phyloP scores from a whole-genome alignment of 2,113 vertebrate species.

The Chauna torquata region DNA sequence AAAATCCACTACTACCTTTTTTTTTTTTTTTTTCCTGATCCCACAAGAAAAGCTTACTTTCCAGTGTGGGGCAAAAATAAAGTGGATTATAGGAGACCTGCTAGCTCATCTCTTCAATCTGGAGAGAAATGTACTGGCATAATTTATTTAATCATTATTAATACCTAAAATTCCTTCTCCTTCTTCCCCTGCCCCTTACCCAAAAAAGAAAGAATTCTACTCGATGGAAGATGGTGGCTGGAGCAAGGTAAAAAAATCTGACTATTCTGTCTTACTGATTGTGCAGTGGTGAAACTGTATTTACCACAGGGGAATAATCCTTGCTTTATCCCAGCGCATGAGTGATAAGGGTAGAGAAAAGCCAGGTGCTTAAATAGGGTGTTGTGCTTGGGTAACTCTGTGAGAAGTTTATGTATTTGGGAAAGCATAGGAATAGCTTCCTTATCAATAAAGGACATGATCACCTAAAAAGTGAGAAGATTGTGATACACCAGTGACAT shows the following conservation, averaged over 20 bases:
- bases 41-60: background rate
- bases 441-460: background rate
- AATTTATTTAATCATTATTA: background rate
- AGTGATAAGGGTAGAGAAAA: background rate
- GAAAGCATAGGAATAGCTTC: background rate
- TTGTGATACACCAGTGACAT: background rate
- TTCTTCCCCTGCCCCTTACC: background rate
- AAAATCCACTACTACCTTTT: background rate
- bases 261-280: background rate
- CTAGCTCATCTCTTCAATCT: background rate
- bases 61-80: background rate
- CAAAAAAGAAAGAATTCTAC: background rate
- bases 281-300: background rate
- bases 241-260: background rate
- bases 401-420: background rate
- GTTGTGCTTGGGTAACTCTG: background rate
- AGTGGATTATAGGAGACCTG: background rate
- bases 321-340: background rate
- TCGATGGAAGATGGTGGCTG: background rate
- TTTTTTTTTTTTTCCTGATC: background rate
- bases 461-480: background rate
- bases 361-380: background rate
- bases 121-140: background rate
- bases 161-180: background rate
- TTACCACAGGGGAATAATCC: background rate